These are phyloP conservation scores for Seira ritae DNA, from an alignment of 2,888 invertebrate species.

Conservation along the genomic window DNA sequence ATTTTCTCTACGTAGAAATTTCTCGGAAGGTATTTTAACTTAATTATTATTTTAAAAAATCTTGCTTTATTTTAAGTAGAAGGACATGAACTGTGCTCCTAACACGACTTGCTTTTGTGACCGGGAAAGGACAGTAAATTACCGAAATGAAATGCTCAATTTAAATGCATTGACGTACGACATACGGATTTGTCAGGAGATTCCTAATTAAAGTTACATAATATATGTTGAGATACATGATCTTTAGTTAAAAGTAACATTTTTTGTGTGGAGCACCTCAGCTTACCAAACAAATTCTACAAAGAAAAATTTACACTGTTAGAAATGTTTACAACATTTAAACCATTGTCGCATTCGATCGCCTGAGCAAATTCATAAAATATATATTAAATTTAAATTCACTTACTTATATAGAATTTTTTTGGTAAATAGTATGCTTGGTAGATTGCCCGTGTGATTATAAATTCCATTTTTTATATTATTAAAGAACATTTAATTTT, in stretches of 20 bases:
- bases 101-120: constrained; percentile 5
- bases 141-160: not conserved
- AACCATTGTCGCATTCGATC: not conserved
- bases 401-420: not conserved
- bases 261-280: constrained; percentile 12
- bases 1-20: not conserved
- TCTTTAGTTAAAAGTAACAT: not conserved
- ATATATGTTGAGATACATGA: not conserved
- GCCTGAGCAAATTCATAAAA: constrained; percentile 11
- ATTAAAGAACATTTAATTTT: too few species aligned
- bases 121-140: not conserved
- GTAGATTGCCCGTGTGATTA: constrained; percentile 2
- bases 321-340: not conserved
- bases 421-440: constrained; percentile 3
- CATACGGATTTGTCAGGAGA: not conserved
- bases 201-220: not conserved
- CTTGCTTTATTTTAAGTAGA: not conserved
- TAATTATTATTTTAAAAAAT: not conserved
- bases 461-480: too few species aligned
- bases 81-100: not conserved
- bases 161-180: constrained; percentile 14
- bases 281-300: constrained; percentile 3
- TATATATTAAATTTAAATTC: not conserved
- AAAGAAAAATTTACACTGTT: too few species aligned
- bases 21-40: not conserved